Evolutionary conservation across 1,140 invertebrate species (phyloP), one percentile per base, ranked within the genome.

Genomic region (Ctenoplectra terminalis): DNA sequence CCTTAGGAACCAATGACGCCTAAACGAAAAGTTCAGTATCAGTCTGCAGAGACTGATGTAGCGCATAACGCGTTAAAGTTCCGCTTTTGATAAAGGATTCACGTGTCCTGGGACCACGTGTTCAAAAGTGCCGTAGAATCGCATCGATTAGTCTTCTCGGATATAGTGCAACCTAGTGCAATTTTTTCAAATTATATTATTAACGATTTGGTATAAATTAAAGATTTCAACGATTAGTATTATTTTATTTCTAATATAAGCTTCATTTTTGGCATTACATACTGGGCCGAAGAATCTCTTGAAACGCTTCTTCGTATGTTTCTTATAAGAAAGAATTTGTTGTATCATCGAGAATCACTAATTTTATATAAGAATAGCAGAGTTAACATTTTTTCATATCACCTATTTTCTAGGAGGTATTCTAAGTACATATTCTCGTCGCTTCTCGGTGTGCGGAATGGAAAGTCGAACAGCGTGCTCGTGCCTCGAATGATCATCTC

Each of bases 391-490:
- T 26, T 29, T 69, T 31, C 43, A 13, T n/a, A 20, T 48, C 67
- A 15, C 11, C 26, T 72, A 54, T 78, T 70, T 66, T 26, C 66
- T 60, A 60, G 50, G 40, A 37, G 29, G 9, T 13, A 17, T 75
- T 15, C 15, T 58, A 81, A 72, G 43, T 52, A 69, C 17, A 23
- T 64, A 71, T 64, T 63, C 78, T 74, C 50, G 54, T 64, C 76
- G 61, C 73, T 82, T 66, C 85, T 67, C 64, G 31, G 31, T 20
- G 63, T 48, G 56, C 29, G n/a, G 60, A 87, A 84, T 78, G 85
- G 86, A 87, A 87, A 87, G 86, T 87, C 71, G 70, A 60, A 48
- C 63, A 66, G n/a, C 1, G 64, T 77, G 29, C 75, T 79, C 67
- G 46, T 79, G 67, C 31, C 67, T 61, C 76, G 76, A 79, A 79